phyloP scores from a whole-genome alignment of 2,113 vertebrate species.

The Peromyscus polionotus region DNA sequence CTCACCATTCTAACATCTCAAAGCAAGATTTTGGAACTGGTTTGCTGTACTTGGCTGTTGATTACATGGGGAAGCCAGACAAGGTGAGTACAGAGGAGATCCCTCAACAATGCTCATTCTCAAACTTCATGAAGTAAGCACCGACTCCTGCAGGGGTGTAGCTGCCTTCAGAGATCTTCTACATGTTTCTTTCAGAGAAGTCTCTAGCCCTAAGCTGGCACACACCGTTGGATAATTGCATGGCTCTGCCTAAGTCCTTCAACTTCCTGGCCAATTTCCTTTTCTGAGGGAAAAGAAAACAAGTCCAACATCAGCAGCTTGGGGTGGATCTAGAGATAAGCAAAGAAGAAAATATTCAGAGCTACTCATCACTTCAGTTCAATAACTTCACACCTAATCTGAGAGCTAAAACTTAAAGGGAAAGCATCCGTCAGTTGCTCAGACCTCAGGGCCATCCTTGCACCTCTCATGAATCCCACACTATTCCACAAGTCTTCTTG shows the following conservation, averaged over 20 bases:
- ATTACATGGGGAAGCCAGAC: conserved; percentile 16
- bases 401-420: neutral
- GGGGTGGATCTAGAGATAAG: neutral
- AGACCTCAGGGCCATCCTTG: neutral
- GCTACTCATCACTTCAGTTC: neutral
- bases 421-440: neutral
- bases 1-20: neutral
- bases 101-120: conserved; percentile 3
- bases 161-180: neutral
- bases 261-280: neutral
- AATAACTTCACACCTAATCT: neutral
- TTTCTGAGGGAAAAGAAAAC: neutral
- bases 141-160: neutral
- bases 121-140: neutral
- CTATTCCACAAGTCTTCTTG: neutral
- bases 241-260: neutral
- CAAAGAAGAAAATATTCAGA: neutral
- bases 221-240: neutral
- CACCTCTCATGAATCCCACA: neutral
- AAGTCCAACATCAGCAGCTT: neutral
- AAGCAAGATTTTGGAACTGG: conserved; percentile 28
- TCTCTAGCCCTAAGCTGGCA: neutral
- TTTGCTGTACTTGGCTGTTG: conserved; percentile 13
- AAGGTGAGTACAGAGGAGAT: conserved; percentile 42
- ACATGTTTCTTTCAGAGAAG: neutral